phyloP scores from a whole-genome alignment of 2,888 invertebrate species.

The Mesochorus sp. region DNA sequence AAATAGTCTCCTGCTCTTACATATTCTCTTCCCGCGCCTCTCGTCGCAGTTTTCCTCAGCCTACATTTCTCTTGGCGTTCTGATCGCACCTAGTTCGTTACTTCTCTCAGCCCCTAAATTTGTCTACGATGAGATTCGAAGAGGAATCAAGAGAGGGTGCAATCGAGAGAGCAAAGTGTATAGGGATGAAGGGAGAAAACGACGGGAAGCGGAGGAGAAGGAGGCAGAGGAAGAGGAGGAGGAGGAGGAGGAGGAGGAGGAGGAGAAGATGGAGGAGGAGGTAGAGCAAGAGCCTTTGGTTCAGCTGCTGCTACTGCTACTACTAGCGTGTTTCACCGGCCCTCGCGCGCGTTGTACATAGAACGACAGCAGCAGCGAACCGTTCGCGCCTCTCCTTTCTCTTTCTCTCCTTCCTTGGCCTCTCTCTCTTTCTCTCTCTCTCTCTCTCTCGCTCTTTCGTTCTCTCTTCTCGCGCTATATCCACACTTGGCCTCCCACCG shows the following conservation, averaged over 20 bases:
- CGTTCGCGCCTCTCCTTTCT: slow-evolving; percentile 24
- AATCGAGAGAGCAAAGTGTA: slow-evolving; percentile 36
- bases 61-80: no score
- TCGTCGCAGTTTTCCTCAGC: no score
- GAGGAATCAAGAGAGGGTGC: slow-evolving; percentile 34
- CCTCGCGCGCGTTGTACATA: slow-evolving; percentile 21
- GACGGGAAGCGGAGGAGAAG: slow-evolving; percentile 1
- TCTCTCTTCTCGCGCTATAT: no score
- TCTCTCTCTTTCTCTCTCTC: slow-evolving; percentile 34
- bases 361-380: slow-evolving; percentile 30
- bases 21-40: no score
- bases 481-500: not conserved
- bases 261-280: not conserved
- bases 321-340: slow-evolving; percentile 6
- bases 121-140: slow-evolving; percentile 9
- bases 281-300: no score
- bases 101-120: not conserved
- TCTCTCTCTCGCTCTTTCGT: slow-evolving; percentile 25
- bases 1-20: no score
- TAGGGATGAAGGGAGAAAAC: slow-evolving; percentile 41
- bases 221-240: no score
- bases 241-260: slow-evolving; percentile 21
- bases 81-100: no score
- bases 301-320: slow-evolving; percentile 10
- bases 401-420: not conserved